Percentiles rank a stretch among this genome's conserved stretches.
phyloP scores from a whole-genome alignment of 2,888 invertebrate species.

The Andrena praecox region DNA sequence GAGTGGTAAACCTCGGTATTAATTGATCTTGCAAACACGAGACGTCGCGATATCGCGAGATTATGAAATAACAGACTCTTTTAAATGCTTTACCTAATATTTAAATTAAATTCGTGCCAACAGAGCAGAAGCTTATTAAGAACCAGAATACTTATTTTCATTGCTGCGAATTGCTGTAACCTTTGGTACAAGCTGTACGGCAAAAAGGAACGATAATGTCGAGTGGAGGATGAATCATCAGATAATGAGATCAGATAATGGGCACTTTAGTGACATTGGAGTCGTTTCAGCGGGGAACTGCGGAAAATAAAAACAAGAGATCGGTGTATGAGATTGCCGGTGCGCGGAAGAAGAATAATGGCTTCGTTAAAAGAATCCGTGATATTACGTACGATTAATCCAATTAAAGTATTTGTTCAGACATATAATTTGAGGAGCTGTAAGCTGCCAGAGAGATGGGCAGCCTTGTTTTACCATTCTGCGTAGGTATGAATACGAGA shows the following conservation, averaged over 20 bases:
- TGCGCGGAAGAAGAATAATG: not conserved
- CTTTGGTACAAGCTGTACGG: not conserved
- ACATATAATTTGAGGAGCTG: not conserved
- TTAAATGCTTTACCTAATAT: too few relatives aligned
- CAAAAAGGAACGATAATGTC: slow-evolving; percentile 24
- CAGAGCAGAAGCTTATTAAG: too few relatives aligned
- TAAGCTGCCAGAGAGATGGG: not conserved
- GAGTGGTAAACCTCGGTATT: slow-evolving; percentile 16
- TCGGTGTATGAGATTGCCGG: not conserved
- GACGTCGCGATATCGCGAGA: not conserved
- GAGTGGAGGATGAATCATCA: slow-evolving; percentile 23
- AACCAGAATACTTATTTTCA: too few relatives aligned
- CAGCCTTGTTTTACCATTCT: not conserved
- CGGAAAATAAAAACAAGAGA: slow-evolving; percentile 11
- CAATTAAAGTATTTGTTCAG: not conserved
- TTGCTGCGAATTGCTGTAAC: not conserved
- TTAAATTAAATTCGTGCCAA: too few relatives aligned
- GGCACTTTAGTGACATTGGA: slow-evolving; percentile 7
- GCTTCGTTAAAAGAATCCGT: not conserved
- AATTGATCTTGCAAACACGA: not conserved
- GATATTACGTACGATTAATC: not conserved
- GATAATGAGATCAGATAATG: slow-evolving; percentile 29
- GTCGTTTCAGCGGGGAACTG: slow-evolving; percentile 8
- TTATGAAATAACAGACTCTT: not conserved
- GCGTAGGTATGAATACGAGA: not conserved